Base-by-base conservation (phyloP, 1,140 invertebrate species). In the Meloidogyne floridensis region DNA sequence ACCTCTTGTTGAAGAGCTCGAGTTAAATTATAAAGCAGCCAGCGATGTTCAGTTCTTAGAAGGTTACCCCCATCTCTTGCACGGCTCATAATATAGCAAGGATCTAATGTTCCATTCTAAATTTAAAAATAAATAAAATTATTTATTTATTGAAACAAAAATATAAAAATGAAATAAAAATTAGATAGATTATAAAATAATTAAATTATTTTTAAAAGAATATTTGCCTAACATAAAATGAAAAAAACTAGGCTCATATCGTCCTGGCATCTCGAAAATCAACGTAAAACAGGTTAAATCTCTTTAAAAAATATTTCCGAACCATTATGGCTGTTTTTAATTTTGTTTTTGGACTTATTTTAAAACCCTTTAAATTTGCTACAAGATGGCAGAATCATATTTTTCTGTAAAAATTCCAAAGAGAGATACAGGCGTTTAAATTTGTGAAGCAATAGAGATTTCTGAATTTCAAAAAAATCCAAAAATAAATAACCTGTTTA, bases 81-180 rank as follows among this genome's bases (percentile, higher is more conserved):
- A 20, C 80, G 56, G 42, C 81, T 85, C 87, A 88, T 90, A 13
- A 88, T 75, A 73, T 88, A 88, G 20, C 86, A 90, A n/a, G 87
- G 87, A 73, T 88, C 87, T 72, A 90, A 65, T 32, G 88, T 86
- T 47, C 77, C 82, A 76, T 85, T 85, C 81, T 82, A 65, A 83
- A 82, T 51, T 6, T 5, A 54, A 75, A 42, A n/a, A 11, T 72
- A 4, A 20, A 47, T 10, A 42, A 13, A 72, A 72, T n/a, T 72
- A n/a, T 32, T 72, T 13, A 4, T 32, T 32, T 32, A 32, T 32
- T 32, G 32, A 32, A 32, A 32, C 32, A 32, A 32, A 32, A 32
- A 32, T 32, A 32, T 32, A 11, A 5, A n/a, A 20, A 42, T 70
- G 32, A 20, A 15, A 43, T 77, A 53, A 3, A 51, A 8, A 59